Percentiles rank a stretch among this genome's conserved stretches.
Conservation (phyloP, 2,113 vertebrate genomes). For the Catharus minimus region DNA sequence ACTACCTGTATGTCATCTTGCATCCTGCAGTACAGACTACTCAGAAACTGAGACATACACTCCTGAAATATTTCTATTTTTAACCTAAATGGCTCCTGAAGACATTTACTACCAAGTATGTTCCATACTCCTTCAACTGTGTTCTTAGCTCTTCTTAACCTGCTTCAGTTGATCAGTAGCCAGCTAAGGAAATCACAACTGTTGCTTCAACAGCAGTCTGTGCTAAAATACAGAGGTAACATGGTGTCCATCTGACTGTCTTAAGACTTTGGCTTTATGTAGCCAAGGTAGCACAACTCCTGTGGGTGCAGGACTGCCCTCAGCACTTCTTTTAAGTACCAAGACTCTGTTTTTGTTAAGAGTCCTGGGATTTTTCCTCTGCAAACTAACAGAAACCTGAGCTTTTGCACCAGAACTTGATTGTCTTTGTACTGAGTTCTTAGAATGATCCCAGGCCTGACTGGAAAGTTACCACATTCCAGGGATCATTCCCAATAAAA, state of each 20-base stretch:
- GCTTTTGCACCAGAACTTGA: neutral
- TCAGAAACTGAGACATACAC: neutral
- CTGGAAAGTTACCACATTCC: neutral
- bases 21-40: neutral
- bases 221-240: neutral
- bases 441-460: neutral
- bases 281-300: neutral
- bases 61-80: neutral
- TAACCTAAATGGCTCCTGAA: neutral
- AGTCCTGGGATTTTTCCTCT: neutral
- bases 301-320: neutral
- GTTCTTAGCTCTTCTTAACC: neutral
- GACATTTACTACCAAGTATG: neutral
- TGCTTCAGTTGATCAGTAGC: neutral
- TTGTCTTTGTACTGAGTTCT: fast-evolving
- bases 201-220: neutral
- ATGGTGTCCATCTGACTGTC: neutral
- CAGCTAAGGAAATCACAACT: neutral
- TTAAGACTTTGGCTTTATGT: neutral
- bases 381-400: neutral
- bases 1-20: neutral
- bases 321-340: neutral
- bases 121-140: neutral
- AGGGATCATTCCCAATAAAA: neutral
- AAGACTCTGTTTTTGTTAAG: neutral